Base-by-base conservation (phyloP, 2,888 invertebrate species). In the Blera fallax region DNA sequence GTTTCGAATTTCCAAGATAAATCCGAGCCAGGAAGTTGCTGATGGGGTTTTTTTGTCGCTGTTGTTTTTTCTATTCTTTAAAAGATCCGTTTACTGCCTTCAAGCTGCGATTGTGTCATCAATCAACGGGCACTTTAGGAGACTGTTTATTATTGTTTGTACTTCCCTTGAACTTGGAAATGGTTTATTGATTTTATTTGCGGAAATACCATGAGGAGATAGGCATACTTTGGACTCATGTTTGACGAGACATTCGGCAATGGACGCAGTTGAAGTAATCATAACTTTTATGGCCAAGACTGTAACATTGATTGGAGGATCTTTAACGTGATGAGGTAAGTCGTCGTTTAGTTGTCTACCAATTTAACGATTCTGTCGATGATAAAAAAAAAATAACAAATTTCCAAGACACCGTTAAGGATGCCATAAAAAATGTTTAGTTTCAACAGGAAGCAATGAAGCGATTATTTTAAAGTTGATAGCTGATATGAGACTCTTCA, bases 121-220 rank as follows among this genome's bases (percentile, higher is more conserved):
- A 56, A 32, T 58, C 76, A 65, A 65, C 60, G 58, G 73, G 14
- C 70, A 76, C 70, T 81, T 58, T 67, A 64, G 73, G 67, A n/a
- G 67, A n/a, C 40, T 45, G 62, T 11, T 40, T 77, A 16, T 60
- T 50, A 16, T 52, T 67, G 60, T 77, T 37, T 60, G n/a, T 16
- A 10, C 73, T 67, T 67, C 54, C 50, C 81, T 85, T 77, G 85
- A 85, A 81, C 85, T 85, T 81, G 65, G 14, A 65, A 56, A 43
- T 45, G 54, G 43, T 81, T 72, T 81, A 85, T 85, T 77, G 72
- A 67, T 81, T 76, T 65, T 52, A 52, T 58, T 70, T 60, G 52
- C 40, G 70, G 80, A 76, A 85, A 52, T 54, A 48, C 16, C 37
- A 18, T 56, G 50, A 67, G 40, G 48, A 67, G 40, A 83, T 72